Percentiles rank a stretch among this genome's conserved stretches.
Evolutionary conservation across 2,113 vertebrate genomes (phyloP).

Genomic region (Maccullochella peelii): DNA sequence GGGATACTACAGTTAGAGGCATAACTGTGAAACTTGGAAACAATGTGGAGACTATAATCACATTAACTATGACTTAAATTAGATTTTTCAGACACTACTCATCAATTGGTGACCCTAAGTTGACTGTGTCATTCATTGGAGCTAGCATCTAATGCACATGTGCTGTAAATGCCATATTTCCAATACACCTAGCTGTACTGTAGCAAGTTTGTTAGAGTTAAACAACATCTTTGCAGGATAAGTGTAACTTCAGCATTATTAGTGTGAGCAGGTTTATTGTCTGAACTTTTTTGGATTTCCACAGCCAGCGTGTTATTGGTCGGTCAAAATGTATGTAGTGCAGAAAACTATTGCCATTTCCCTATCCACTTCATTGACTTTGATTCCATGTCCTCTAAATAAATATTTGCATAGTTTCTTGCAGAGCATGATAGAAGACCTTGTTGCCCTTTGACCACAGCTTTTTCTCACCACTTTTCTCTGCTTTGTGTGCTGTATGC

Average conservation of each 20-base stretch:
- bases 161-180: background rate
- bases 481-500: background rate
- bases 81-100: background rate
- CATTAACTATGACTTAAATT: constrained; percentile 15
- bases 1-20: background rate
- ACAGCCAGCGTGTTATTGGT: background rate
- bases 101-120: background rate
- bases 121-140: background rate
- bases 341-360: background rate
- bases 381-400: constrained; percentile 20
- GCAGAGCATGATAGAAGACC: constrained; percentile 1
- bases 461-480: background rate
- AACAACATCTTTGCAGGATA: background rate
- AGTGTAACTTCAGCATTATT: background rate
- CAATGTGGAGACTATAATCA: constrained; percentile 26
- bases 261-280: background rate
- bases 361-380: constrained; percentile 8
- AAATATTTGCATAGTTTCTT: constrained; percentile 20
- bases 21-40: background rate
- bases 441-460: background rate
- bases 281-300: background rate
- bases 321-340: background rate
- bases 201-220: background rate
- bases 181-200: background rate
- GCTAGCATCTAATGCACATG: background rate